Conservation (phyloP, 1,140 invertebrate genomes). For the Cardiocondyla obscurior region DNA sequence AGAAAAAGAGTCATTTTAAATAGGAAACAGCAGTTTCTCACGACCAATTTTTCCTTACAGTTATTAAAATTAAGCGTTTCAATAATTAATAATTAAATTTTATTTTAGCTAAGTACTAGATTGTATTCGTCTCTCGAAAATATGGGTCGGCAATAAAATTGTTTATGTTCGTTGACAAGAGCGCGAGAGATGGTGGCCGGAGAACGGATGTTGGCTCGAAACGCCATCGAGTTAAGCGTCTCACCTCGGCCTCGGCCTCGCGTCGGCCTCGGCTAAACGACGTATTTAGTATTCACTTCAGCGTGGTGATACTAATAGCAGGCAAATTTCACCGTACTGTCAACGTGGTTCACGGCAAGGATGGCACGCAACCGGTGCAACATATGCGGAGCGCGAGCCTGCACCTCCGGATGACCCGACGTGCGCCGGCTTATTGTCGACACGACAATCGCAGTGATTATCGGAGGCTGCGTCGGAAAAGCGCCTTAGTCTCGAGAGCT, state of each 20-base stretch:
- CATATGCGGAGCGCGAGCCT: slow-evolving; percentile 50
- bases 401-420: slow-evolving; percentile 14
- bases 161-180: slow-evolving; percentile 1
- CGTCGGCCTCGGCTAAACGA: slow-evolving; percentile 49
- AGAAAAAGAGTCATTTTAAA: not conserved
- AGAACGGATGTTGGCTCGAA: slow-evolving; percentile 34
- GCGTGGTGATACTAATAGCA: slow-evolving; percentile 67
- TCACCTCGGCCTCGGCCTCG: not conserved
- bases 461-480: slow-evolving; percentile 31
- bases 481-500: not conserved
- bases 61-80: not conserved
- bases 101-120: not conserved
- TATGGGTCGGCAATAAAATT: not conserved
- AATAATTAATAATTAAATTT: not conserved
- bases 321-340: slow-evolving; percentile 62
- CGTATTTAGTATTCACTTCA: slow-evolving; percentile 70
- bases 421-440: slow-evolving; percentile 59
- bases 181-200: not conserved
- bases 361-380: slow-evolving; percentile 39
- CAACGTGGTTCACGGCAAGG: slow-evolving; percentile 24
- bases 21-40: not conserved
- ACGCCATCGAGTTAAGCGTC: not conserved
- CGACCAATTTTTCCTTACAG: not conserved
- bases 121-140: not conserved
- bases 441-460: slow-evolving; percentile 66